phyloP scores from a whole-genome alignment of 2,113 vertebrate genomes.

The Brachyistius frenatus region DNA sequence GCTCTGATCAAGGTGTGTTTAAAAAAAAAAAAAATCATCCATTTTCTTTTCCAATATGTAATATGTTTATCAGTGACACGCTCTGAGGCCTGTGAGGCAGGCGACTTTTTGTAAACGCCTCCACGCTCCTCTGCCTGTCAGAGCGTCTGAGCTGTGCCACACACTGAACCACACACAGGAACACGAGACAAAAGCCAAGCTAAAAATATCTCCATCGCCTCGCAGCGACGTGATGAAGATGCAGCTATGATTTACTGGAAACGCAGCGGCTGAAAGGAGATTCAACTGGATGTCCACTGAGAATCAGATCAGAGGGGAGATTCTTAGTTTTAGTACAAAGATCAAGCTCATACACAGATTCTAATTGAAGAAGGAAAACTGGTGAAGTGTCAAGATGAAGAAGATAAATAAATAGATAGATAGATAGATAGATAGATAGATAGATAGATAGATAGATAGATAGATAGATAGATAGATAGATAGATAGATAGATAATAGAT shows the following conservation, averaged over 20 bases:
- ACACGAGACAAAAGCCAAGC: conserved; percentile 60
- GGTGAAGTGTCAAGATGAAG: no score
- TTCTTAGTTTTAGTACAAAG: not conserved
- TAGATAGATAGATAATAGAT: no score
- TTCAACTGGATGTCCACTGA: conserved; percentile 35
- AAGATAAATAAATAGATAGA: no score
- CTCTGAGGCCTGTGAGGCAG: conserved; percentile 23
- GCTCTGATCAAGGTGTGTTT: not conserved
- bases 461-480: not conserved
- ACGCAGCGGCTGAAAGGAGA: not conserved
- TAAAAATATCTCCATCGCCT: conserved; percentile 68
- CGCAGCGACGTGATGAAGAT: conserved; percentile 40
- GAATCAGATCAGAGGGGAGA: not conserved
- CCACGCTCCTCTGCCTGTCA: conserved; percentile 60
- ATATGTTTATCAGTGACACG: conserved; percentile 33
- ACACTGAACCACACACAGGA: conserved; percentile 72
- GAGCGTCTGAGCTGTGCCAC: conserved; percentile 50
- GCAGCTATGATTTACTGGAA: conserved; percentile 69
- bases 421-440: no score
- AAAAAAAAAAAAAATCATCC: no score
- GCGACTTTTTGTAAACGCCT: conserved; percentile 81
- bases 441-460: no score
- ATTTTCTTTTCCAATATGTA: not conserved
- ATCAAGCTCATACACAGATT: no score
- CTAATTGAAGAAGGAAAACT: no score